Percentiles rank a stretch among this genome's conserved stretches.
phyloP scores from a whole-genome alignment of 1,140 invertebrate genomes.

The Calliopsis andreniformis region DNA sequence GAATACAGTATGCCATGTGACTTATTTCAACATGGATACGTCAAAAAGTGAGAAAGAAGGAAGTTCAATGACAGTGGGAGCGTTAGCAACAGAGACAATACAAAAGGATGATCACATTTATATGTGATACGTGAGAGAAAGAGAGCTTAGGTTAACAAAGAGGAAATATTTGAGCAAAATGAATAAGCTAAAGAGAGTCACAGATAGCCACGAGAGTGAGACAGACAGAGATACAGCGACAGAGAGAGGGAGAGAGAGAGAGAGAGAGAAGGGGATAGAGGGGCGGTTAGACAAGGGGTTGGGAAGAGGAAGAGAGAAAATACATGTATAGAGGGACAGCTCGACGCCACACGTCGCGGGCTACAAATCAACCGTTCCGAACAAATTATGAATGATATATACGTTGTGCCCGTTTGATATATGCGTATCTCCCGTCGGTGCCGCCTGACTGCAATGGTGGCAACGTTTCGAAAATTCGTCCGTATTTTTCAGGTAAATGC shows the following conservation, averaged over 20 bases:
- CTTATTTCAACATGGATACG: slow-evolving; percentile 60
- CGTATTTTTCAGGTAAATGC: slow-evolving; percentile 62
- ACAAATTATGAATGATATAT: slow-evolving; percentile 82
- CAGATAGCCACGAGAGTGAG: slow-evolving; percentile 11
- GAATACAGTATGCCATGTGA: slow-evolving; percentile 70
- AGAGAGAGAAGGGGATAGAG: slow-evolving; percentile 12
- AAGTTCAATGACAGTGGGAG: slow-evolving; percentile 11
- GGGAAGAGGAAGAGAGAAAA: too few relatives aligned
- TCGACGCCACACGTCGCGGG: slow-evolving; percentile 76
- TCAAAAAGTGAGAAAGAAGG: slow-evolving; percentile 33
- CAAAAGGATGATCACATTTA: slow-evolving; percentile 18
- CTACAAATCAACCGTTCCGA: slow-evolving; percentile 81
- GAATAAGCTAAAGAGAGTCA: slow-evolving; percentile 20
- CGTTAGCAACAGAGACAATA: slow-evolving; percentile 34
- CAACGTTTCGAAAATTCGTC: slow-evolving; percentile 61
- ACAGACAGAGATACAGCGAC: slow-evolving; percentile 6
- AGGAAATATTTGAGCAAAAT: slow-evolving; percentile 29
- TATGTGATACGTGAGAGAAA: slow-evolving; percentile 18
- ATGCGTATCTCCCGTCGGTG: slow-evolving; percentile 73
- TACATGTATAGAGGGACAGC: slow-evolving; percentile 63
- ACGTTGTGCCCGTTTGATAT: slow-evolving; percentile 79
- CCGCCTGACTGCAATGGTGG: slow-evolving; percentile 59
- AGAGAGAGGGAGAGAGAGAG: neutral
- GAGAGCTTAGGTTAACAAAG: slow-evolving; percentile 32
- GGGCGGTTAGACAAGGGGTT: too few relatives aligned